Base-by-base conservation (phyloP, 2,797 vertebrate species). In the Parambassis ranga region DNA sequence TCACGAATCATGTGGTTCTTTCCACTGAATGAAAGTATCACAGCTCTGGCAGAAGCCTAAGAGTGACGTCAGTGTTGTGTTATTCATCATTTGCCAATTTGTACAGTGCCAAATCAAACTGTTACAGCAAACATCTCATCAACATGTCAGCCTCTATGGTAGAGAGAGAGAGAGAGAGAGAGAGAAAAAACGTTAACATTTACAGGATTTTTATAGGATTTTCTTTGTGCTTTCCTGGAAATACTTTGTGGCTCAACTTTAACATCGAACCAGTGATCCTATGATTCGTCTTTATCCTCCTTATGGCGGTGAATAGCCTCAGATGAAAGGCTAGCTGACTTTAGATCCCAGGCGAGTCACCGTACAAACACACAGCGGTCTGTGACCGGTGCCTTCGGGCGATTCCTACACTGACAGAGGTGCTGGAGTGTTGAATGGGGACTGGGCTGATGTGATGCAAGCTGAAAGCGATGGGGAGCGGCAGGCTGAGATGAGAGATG, bases 401-500 rank as follows among this genome's bases (percentile, higher is more conserved):
- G n/a, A 81, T 47, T 52, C 46, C 65, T 55, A n/a, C 61, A 60
- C 33, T 2, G 20, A n/a, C n/a, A 71, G 67, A 68, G 61, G 51
- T 50, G 49, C 51, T 69, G 58, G 48, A 81, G 42, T 57, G 66
- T 63, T 77, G 65, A 74, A 55, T 39, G 52, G 72, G 63, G 66
- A 78, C 15, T 0, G 7, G 32, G 39, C 18, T 83, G 86, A 85
- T 67, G 39, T 75, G 79, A 85, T 79, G 61, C 46, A 11, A 88
- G 65, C 74, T 81, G 81, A 84, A 81, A 75, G 82, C 66, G 38
- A 64, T 53, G 63, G 67, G 75, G 61, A 79, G 77, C 33, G n/a
- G 67, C 73, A 77, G 53, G 41, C 60, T 4, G 68, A 66, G 71
- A 80, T 72, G 77, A 73, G 81, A 53, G 72, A 77, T 32, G 63